Conservation (phyloP, 2,113 vertebrate species). For the Coreoperca whiteheadi region DNA sequence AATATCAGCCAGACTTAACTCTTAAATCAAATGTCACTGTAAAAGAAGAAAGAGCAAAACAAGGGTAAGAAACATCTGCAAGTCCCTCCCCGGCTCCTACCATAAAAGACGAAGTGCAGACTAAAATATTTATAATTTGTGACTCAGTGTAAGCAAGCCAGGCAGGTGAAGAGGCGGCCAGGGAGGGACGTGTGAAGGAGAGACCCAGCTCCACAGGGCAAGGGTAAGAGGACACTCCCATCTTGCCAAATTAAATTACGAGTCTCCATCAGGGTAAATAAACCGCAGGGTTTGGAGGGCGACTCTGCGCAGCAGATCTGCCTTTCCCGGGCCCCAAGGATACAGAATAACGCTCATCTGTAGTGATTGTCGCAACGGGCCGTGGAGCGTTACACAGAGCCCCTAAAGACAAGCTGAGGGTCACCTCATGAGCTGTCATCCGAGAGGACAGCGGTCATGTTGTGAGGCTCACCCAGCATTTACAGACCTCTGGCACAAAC, state of each 20-base stretch:
- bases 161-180: conserved; percentile 29
- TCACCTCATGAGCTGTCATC: conserved; percentile 40
- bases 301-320: conserved; percentile 33
- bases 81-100: neutral
- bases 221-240: conserved; percentile 57
- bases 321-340: conserved; percentile 23
- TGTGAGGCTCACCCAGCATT: conserved; percentile 4
- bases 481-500: conserved; percentile 27
- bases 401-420: conserved; percentile 51
- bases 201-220: conserved; percentile 34
- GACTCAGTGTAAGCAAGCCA: conserved; percentile 35
- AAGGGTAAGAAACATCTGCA: neutral
- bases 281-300: conserved; percentile 21
- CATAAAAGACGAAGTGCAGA: conserved; percentile 7
- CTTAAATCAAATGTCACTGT: neutral
- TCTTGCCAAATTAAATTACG: conserved; percentile 68
- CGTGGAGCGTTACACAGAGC: neutral
- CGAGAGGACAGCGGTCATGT: conserved; percentile 34
- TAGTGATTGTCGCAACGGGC: conserved; percentile 31
- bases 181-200: conserved; percentile 1
- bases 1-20: neutral
- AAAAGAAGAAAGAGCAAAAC: neutral
- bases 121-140: conserved; percentile 13
- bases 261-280: conserved; percentile 45
- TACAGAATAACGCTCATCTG: conserved; percentile 45